Evolutionary conservation across 2,888 invertebrate species (phyloP).

Genomic region (Apotomis turbidana): DNA sequence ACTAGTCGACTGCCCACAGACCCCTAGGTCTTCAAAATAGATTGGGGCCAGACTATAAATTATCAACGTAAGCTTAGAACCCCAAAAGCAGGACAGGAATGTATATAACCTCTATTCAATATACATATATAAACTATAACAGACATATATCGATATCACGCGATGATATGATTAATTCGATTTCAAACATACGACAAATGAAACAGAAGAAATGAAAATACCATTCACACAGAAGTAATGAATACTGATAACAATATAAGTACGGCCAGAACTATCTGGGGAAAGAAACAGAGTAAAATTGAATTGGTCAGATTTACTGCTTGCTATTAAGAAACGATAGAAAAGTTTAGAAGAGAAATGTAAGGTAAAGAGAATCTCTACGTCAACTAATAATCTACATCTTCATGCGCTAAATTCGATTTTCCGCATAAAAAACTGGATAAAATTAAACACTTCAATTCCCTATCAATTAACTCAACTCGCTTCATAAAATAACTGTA

Average conservation of each 20-base stretch:
- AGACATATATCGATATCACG: conserved; percentile 58
- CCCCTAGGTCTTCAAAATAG: conserved; percentile 7
- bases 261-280: conserved; percentile 59
- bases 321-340: background rate
- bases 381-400: conserved; percentile 30
- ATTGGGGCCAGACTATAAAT: conserved; percentile 1
- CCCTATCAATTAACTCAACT: background rate
- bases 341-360: conserved; percentile 2
- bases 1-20: conserved; percentile 53
- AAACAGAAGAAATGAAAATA: conserved; percentile 11
- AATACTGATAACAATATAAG: conserved; percentile 62
- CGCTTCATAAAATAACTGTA: background rate
- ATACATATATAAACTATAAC: conserved; percentile 46
- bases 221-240: conserved; percentile 44
- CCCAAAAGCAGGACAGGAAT: conserved; percentile 33
- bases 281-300: conserved; percentile 47
- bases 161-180: conserved; percentile 69
- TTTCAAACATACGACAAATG: conserved; percentile 46
- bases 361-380: conserved; percentile 5
- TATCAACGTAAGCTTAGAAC: conserved; percentile 23
- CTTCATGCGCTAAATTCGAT: conserved; percentile 28
- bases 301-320: background rate
- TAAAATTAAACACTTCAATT: conserved; percentile 26
- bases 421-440: conserved; percentile 30
- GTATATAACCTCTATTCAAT: conserved; percentile 57